phyloP scores from a whole-genome alignment of 2,797 vertebrate genomes.

The Amazona ochrocephala region DNA sequence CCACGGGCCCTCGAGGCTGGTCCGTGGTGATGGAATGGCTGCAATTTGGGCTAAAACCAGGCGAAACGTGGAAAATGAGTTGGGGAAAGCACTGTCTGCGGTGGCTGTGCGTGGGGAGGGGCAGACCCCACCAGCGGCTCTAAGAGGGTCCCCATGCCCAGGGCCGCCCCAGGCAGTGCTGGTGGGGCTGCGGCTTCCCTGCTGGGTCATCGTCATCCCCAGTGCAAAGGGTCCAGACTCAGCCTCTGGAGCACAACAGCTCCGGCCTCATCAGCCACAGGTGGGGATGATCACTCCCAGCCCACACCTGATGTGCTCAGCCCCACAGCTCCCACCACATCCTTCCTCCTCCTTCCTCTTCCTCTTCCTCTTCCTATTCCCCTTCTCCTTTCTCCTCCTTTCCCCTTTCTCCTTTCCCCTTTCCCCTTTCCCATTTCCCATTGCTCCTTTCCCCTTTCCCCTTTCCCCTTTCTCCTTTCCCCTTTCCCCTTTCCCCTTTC shows the following conservation, averaged over 20 bases:
- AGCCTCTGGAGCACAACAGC: too few relatives aligned
- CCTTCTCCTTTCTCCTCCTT: too few relatives aligned
- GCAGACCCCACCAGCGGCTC: not conserved
- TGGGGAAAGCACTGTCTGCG: too few relatives aligned
- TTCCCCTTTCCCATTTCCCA: too few relatives aligned
- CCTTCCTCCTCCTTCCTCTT: not conserved
- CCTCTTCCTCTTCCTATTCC: not conserved
- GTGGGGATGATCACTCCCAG: fast-evolving
- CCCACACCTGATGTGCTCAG: not conserved
- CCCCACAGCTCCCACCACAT: fast-evolving
- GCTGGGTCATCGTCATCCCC: not conserved
- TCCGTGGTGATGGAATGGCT: fast-evolving
- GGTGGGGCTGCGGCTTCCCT: not conserved
- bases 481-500: fast-evolving
- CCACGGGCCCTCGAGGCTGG: not conserved
- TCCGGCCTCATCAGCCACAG: not conserved
- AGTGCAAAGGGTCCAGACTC: not conserved
- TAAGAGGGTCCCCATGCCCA: not conserved
- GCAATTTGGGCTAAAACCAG: not conserved
- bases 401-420: fast-evolving
- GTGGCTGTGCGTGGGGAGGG: not conserved
- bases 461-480: too few relatives aligned
- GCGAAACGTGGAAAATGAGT: not conserved
- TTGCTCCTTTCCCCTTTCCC: too few relatives aligned
- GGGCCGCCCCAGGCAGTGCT: too few relatives aligned